These are phyloP conservation scores for Lamellibrachia satsuma DNA, from an alignment of 2,888 invertebrate genomes.

Conservation along the genomic window DNA sequence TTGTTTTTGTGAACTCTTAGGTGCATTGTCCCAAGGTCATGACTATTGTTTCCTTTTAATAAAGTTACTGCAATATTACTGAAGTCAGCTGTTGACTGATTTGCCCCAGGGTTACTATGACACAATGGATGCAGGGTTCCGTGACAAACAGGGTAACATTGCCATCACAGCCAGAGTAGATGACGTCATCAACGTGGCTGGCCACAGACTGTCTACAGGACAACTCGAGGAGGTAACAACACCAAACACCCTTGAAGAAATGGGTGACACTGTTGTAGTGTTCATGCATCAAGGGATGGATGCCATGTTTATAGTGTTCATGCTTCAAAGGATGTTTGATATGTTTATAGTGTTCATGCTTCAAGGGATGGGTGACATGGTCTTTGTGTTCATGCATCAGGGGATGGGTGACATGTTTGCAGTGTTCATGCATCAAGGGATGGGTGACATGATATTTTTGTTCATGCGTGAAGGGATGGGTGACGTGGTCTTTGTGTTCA, in stretches of 20 bases:
- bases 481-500: too few species aligned
- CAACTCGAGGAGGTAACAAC: conserved; percentile 79
- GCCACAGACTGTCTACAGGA: conserved; percentile 88
- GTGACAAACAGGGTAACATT: conserved; percentile 83
- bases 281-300: not conserved
- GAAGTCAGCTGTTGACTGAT: conserved; percentile 21
- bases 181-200: conserved; percentile 95
- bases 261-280: too few species aligned
- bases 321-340: not conserved
- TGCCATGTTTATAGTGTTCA: too few species aligned
- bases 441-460: too few species aligned
- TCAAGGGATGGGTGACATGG: not conserved
- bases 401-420: not conserved
- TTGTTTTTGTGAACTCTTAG: not conserved
- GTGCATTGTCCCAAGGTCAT: too few species aligned
- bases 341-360: not conserved
- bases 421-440: too few species aligned
- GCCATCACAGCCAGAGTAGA: conserved; percentile 91
- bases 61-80: not conserved
- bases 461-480: too few species aligned
- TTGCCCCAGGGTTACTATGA: conserved; percentile 83
- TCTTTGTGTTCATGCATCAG: not conserved
- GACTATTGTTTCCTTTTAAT: not conserved
- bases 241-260: not conserved
- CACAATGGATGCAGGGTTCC: conserved; percentile 93